Evolutionary conservation across 2,113 vertebrate species (phyloP), one percentile per base, ranked within the genome.

Genomic region (Spilogale gracilis): DNA sequence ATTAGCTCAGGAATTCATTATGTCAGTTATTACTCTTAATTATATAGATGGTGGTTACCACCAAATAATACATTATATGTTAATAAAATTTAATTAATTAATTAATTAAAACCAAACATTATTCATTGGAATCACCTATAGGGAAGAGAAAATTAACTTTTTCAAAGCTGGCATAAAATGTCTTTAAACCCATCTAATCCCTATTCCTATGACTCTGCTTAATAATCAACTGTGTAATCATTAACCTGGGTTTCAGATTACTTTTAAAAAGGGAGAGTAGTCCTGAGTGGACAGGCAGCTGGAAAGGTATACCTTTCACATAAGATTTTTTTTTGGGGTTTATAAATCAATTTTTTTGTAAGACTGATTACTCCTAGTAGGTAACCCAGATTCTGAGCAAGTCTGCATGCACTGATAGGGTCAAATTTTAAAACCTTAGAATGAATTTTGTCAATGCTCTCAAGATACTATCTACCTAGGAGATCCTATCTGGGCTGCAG

Each of bases 1-100:
- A 50, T 82, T 25, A 97, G 18, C 76, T 81, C 14, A 95, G 48
- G 86, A 92, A 91, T 79, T 90, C 20, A 71, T 56, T 48, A 84
- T 5, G 12, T n/a, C 43, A 87, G 84, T 65, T 81, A 85, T 76
- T 82, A 81, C 20, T 91, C 38, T 76, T 50, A 89, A 78, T 78
- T 43, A 94, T 82, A 54, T 6, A 90, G 17, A 60, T 63, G n/a
- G 10, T 88, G 67, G 30, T 58, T 84, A 90, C 52, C 30, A 94
- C 10, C 84, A 96, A 61, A 81, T 38, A 38, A 38, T 38, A 38
- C 38, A 38, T 38, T 38, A 38, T 38, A 38, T 38, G 38, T 38
- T 38, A 38, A 38, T 38, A 38, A 38, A 38, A 38, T 38, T 38
- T 38, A 38, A 38, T 38, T 38, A 38, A 38, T 38, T 38, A 38